Conservation (phyloP, 2,888 invertebrate genomes). For the Pinctada fucata region DNA sequence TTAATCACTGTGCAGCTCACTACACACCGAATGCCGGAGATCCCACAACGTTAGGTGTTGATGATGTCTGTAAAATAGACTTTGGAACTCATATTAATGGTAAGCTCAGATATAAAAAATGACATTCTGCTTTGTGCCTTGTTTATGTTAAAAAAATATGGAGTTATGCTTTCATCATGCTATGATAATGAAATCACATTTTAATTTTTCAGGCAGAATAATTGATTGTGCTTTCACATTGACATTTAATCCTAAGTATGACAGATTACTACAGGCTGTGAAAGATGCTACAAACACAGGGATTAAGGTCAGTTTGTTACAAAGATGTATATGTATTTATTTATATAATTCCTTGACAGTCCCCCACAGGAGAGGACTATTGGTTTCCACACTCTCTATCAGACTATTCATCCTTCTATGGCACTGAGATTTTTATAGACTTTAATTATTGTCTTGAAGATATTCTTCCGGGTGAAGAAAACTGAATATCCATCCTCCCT, state of each 20-base stretch:
- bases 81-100: conserved; percentile 99
- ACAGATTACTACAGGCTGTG: conserved; percentile 89
- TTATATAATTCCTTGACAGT: not conserved
- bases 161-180: no score
- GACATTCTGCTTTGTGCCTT: no score
- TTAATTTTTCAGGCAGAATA: conserved; percentile 82
- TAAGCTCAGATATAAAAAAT: conserved; percentile 21
- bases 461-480: no score
- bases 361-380: not conserved
- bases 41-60: conserved; percentile 92
- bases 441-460: no score
- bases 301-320: conserved; percentile 81
- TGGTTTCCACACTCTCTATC: no score
- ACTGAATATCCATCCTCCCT: no score
- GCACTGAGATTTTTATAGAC: no score
- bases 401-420: no score
- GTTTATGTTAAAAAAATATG: conserved; percentile 3
- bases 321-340: not conserved
- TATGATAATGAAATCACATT: no score
- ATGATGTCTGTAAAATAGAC: conserved; percentile 99
- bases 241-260: conserved; percentile 97
- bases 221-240: conserved; percentile 99
- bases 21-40: conserved; percentile 99
- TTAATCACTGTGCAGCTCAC: conserved; percentile 99
- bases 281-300: conserved; percentile 99